Evolutionary conservation across 2,888 invertebrate genomes (phyloP).

Genomic region (Glyphotaelius pellucidus): DNA sequence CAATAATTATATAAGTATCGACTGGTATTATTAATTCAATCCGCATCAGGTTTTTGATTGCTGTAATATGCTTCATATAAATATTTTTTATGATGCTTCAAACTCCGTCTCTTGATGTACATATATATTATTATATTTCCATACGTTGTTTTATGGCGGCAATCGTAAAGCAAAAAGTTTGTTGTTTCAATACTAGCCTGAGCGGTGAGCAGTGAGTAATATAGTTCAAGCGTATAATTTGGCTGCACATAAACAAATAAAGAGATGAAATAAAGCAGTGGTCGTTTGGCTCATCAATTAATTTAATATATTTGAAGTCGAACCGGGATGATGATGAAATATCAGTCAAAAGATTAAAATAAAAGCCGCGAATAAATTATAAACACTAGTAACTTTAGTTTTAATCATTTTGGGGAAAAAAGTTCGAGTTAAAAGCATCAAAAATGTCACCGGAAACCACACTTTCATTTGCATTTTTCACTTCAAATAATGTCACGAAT

Average conservation of each 20-base stretch:
- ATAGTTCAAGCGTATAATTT: not conserved
- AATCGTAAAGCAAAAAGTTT: not conserved
- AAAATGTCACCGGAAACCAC: no score
- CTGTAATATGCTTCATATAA: not conserved
- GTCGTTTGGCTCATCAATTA: not conserved
- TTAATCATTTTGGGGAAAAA: not conserved
- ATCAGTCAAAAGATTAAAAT: not conserved
- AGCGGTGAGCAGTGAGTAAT: not conserved
- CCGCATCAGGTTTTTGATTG: not conserved
- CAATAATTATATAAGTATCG: not conserved
- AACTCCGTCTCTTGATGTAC: not conserved
- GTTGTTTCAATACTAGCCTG: not conserved
- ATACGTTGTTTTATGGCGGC: not conserved
- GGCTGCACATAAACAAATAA: not conserved
- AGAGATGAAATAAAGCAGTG: conserved; percentile 9
- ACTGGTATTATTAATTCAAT: not conserved
- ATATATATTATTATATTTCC: not conserved
- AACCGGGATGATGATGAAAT: not conserved
- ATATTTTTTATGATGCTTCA: not conserved
- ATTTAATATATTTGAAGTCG: not conserved
- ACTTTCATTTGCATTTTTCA: no score
- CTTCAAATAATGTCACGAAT: no score
- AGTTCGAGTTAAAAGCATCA: no score
- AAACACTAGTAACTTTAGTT: not conserved
- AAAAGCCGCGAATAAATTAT: not conserved